These are phyloP conservation scores for Istiophorus platypterus DNA, from an alignment of 2,113 vertebrate species.

Conservation along the genomic window DNA sequence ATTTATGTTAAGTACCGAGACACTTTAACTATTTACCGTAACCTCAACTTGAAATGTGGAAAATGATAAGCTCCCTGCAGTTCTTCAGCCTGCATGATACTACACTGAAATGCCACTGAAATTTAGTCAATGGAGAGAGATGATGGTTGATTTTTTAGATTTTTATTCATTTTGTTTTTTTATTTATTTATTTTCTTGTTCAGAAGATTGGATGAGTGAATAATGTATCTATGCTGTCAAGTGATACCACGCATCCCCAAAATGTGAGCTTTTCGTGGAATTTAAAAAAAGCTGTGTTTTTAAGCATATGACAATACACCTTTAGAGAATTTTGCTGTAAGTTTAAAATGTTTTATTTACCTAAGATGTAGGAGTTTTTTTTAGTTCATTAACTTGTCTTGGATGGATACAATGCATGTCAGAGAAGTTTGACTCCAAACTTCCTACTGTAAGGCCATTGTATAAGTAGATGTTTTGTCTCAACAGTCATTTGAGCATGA, in stretches of 20 bases:
- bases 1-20: slow-evolving; percentile 61
- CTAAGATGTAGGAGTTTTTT: too few species aligned
- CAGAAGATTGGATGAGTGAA: neutral
- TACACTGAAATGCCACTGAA: slow-evolving; percentile 18
- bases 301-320: neutral
- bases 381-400: too few species aligned
- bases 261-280: neutral
- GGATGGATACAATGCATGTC: too few species aligned
- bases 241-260: neutral
- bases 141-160: neutral
- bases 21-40: slow-evolving; percentile 57
- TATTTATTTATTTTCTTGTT: neutral
- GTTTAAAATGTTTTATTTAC: too few species aligned
- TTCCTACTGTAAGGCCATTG: neutral
- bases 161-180: neutral
- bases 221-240: neutral
- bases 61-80: slow-evolving; percentile 23
- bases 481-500: neutral
- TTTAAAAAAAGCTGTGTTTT: neutral
- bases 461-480: neutral
- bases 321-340: too few species aligned
- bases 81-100: slow-evolving; percentile 6
- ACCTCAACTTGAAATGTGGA: slow-evolving; percentile 50
- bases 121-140: slow-evolving; percentile 8
- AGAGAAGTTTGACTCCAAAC: too few species aligned